Evolutionary conservation across 2,113 vertebrate species (phyloP).

Genomic region (Pelmatolapia mariae): DNA sequence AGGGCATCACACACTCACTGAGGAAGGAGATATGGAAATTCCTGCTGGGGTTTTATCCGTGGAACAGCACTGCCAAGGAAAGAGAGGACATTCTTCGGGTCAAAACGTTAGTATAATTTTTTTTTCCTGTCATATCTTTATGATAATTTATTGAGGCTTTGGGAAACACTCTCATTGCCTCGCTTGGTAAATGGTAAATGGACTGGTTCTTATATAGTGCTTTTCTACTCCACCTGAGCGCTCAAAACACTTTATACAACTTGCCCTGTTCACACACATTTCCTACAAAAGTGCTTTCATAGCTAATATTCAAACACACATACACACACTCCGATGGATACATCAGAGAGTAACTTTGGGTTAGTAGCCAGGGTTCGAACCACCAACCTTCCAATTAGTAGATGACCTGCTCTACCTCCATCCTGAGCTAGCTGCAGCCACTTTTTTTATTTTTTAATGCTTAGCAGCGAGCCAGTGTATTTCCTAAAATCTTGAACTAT

Average conservation of each 20-base stretch:
- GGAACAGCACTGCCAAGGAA: conserved; percentile 79
- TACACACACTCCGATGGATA: background rate
- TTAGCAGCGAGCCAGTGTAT: background rate
- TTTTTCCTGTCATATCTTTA: background rate
- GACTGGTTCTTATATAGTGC: background rate
- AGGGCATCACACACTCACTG: conserved; percentile 77
- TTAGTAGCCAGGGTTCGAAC: accelerated
- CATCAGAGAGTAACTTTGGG: background rate
- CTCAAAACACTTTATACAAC: background rate
- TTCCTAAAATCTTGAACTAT: background rate
- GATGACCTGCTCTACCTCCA: background rate
- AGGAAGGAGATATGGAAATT: conserved; percentile 89
- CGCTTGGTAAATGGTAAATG: background rate
- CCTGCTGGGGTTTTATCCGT: conserved; percentile 84
- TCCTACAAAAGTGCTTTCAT: background rate
- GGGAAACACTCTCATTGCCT: background rate
- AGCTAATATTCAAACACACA: background rate
- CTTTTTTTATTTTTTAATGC: background rate
- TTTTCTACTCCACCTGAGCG: background rate
- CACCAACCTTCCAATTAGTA: background rate
- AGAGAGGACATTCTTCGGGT: conserved; percentile 74
- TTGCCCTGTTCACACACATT: accelerated
- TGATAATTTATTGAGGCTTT: background rate
- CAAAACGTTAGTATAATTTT: conserved; percentile 77
- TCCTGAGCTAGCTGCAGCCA: accelerated